Evolutionary conservation across 2,113 vertebrate genomes (phyloP).

Genomic region (Paramisgurnus dabryanus): DNA sequence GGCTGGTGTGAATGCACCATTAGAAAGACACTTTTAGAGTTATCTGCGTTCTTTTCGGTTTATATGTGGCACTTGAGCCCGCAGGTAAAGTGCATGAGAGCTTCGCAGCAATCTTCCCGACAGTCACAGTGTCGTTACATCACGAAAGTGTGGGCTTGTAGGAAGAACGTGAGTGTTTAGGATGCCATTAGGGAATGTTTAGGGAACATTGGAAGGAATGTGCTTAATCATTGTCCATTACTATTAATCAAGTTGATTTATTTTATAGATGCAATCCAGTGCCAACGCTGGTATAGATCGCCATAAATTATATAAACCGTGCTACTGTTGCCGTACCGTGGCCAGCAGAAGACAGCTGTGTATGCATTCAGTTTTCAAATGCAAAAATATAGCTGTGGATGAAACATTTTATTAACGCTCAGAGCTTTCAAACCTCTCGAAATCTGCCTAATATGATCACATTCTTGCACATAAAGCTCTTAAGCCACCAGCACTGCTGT

Average conservation of each 20-base stretch:
- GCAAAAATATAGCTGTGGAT: background rate
- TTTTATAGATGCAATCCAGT: background rate
- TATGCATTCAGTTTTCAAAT: slow-evolving; percentile 27
- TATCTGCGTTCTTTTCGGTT: too few species aligned
- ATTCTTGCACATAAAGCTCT: slow-evolving; percentile 4
- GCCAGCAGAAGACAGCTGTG: slow-evolving; percentile 9
- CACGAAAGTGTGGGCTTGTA: too few species aligned
- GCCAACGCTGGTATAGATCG: background rate
- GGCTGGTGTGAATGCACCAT: too few species aligned
- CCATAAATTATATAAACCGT: slow-evolving; percentile 32
- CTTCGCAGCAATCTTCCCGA: too few species aligned
- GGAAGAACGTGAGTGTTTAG: too few species aligned
- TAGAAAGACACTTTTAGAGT: too few species aligned
- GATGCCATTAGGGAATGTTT: too few species aligned
- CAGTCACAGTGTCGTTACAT: too few species aligned
- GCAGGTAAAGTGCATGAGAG: too few species aligned
- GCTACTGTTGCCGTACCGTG: slow-evolving; percentile 19
- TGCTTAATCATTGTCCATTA: slow-evolving; percentile 1
- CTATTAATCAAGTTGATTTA: background rate
- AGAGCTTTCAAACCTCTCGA: slow-evolving; percentile 1
- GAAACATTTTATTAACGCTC: slow-evolving; percentile 22
- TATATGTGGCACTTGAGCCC: too few species aligned
- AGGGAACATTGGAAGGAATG: background rate
- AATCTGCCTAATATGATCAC: slow-evolving; percentile 20
- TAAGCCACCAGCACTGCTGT: slow-evolving; percentile 10